phyloP scores from a whole-genome alignment of 1,140 invertebrate species.

The Leptinotarsa undecemlineata region DNA sequence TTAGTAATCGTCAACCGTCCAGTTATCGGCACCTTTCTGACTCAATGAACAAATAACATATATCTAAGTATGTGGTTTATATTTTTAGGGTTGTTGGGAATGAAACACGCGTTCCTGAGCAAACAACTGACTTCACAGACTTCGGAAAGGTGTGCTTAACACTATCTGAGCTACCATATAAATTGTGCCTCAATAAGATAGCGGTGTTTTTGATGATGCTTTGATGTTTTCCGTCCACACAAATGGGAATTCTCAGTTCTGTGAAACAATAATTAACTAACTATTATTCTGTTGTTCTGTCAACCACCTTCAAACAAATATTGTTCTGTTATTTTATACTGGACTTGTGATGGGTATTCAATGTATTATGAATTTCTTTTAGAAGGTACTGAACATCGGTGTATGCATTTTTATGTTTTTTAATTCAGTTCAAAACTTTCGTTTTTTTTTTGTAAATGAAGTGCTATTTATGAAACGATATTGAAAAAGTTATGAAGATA shows the following conservation, averaged over 20 bases:
- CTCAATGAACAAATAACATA: conserved; percentile 18
- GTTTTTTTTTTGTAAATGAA: too few species aligned
- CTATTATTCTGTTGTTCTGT: too few species aligned
- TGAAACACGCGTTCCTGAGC: conserved; percentile 21
- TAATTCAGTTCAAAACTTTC: too few species aligned
- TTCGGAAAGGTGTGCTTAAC: conserved; percentile 23
- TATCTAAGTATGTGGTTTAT: conserved; percentile 13
- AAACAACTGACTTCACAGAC: conserved; percentile 14
- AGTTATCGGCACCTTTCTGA: conserved; percentile 25
- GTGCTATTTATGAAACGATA: too few species aligned
- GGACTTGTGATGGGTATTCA: too few species aligned
- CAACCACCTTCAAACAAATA: too few species aligned
- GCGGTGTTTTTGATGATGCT: conserved; percentile 21
- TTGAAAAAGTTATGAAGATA: too few species aligned
- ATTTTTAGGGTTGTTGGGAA: conserved; percentile 25
- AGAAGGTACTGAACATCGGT: too few species aligned
- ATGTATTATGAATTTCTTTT: too few species aligned
- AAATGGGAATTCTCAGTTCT: neutral
- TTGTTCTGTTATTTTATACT: too few species aligned
- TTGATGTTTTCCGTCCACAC: conserved; percentile 14
- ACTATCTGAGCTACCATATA: conserved; percentile 28
- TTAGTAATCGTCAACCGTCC: conserved; percentile 11
- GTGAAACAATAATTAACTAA: too few species aligned
- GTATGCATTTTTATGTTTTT: too few species aligned
- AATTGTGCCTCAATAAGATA: conserved; percentile 23